Evolutionary conservation across 2,888 invertebrate species (phyloP), one percentile per base, ranked within the genome.

Genomic region (Agrenia bidenticulata): DNA sequence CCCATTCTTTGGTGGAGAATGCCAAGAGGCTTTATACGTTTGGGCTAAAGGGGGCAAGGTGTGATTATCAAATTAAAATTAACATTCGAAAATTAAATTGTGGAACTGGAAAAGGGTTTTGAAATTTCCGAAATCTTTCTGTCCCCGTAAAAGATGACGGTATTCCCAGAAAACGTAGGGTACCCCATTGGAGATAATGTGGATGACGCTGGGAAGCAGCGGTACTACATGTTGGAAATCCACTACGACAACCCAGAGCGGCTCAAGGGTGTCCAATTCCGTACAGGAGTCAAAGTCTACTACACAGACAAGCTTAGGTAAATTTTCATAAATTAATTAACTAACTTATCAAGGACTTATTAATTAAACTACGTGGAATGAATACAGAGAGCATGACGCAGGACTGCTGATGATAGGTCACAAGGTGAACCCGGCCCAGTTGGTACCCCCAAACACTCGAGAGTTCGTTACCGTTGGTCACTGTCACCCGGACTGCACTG

Each of bases 271-370:
- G 58, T 72, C 4, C 11, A 15, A 1, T 70, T 90, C 80, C 88
- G 87, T 77, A 89, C 90, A 0, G 94, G 94, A 0, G 85, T 94
- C 60, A 83, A 90, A n/a, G 81, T 94, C 21, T 87, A 88, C 78
- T 88, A 90, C 79, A 92, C 91, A 0, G 84, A 86, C 0, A 83
- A 87, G 23, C 79, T 92, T 39, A 83, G 94, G 1, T 51, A 51
- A 15, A 23, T 19, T 23, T 51, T 24, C 23, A 55, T 4, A n/a
- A n/a, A 27, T 27, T 55, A 4, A 32, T n/a, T 11, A 49, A 17
- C 7, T 11, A 9, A 7, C 17, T 49, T 11, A 49, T 49, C 7
- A 17, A 9, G n/a, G n/a, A 27, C 4, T 32, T 24, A 27, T 55
- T 4, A 9, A 55, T n/a, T 17, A 45, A n/a, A n/a, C n/a, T n/a